These are phyloP conservation scores for Lasioglossum albipes DNA, from an alignment of 1,140 invertebrate species.

Conservation along the genomic window DNA sequence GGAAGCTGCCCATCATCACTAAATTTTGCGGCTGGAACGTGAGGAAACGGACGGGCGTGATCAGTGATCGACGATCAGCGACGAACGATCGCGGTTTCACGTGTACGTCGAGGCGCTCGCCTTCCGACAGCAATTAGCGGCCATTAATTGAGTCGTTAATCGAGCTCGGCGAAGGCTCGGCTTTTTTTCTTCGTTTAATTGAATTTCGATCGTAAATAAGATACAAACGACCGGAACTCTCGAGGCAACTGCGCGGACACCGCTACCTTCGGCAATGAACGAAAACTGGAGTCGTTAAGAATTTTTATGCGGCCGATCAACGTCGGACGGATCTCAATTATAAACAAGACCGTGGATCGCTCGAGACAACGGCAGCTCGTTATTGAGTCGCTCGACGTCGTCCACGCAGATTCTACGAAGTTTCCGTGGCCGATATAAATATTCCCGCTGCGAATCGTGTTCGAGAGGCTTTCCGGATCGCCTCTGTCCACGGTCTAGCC, in stretches of 20 bases:
- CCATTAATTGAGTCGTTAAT: constrained; percentile 36
- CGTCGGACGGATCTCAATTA: constrained; percentile 30
- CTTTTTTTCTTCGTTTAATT: constrained; percentile 17
- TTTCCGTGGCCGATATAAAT: background rate
- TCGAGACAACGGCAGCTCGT: background rate
- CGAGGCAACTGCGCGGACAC: background rate
- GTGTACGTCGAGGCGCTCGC: too few relatives aligned
- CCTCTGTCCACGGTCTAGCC: background rate
- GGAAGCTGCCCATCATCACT: constrained; percentile 86
- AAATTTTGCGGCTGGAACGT: constrained; percentile 87
- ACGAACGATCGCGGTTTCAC: too few relatives aligned
- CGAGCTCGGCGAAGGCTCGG: background rate
- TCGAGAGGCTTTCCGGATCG: background rate
- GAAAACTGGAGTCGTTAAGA: constrained; percentile 27
- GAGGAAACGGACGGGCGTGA: constrained; percentile 31
- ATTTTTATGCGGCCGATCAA: constrained; percentile 2
- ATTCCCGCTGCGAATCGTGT: too few relatives aligned
- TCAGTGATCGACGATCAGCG: background rate
- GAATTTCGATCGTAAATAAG: constrained; percentile 13
- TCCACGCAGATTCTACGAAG: constrained; percentile 1
- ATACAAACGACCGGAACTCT: constrained; percentile 17
- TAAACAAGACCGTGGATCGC: constrained; percentile 17
- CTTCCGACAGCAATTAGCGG: constrained; percentile 18
- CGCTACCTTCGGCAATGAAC: constrained; percentile 20
- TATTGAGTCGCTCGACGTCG: constrained; percentile 37